Evolutionary conservation across 2,888 invertebrate species (phyloP).

Genomic region (Anarsia innoxiella): DNA sequence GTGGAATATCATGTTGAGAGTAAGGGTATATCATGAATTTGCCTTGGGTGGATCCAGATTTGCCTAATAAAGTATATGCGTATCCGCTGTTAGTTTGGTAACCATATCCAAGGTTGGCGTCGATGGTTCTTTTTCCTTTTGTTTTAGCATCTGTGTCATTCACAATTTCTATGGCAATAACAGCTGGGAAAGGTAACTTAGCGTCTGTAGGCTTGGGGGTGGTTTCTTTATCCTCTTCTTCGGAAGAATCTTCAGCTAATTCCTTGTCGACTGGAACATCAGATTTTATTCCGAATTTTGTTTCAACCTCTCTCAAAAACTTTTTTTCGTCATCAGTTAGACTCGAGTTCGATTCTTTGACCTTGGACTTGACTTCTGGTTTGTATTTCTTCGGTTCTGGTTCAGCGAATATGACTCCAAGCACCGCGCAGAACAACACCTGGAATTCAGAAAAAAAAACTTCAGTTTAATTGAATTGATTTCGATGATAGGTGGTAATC

Average conservation of each 20-base stretch:
- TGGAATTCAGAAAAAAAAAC: slow-evolving; percentile 40
- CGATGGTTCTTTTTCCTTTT: slow-evolving; percentile 82
- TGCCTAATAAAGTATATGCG: slow-evolving; percentile 67
- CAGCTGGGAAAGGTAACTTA: slow-evolving; percentile 60
- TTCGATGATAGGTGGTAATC: no score
- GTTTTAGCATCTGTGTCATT: slow-evolving; percentile 69
- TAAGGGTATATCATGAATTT: slow-evolving; percentile 82
- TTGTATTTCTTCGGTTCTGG: slow-evolving; percentile 67
- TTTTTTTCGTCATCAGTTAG: slow-evolving; percentile 60
- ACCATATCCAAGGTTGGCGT: slow-evolving; percentile 82
- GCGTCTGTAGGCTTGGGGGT: slow-evolving; percentile 8
- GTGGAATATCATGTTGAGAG: slow-evolving; percentile 79
- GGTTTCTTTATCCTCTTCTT: slow-evolving; percentile 2
- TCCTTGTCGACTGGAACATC: slow-evolving; percentile 34
- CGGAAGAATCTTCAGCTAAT: slow-evolving; percentile 25
- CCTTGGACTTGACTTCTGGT: slow-evolving; percentile 37
- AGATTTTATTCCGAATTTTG: slow-evolving; percentile 60
- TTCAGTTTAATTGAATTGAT: no score
- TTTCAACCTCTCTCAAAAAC: slow-evolving; percentile 65
- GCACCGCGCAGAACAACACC: slow-evolving; percentile 45
- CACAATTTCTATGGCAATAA: slow-evolving; percentile 78
- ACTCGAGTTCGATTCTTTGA: slow-evolving; percentile 37
- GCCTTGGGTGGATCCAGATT: slow-evolving; percentile 56
- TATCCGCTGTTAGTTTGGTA: slow-evolving; percentile 72
- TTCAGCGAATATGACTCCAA: slow-evolving; percentile 36